Conservation (phyloP, 2,888 invertebrate species). For the Neuroscelio doddi region DNA sequence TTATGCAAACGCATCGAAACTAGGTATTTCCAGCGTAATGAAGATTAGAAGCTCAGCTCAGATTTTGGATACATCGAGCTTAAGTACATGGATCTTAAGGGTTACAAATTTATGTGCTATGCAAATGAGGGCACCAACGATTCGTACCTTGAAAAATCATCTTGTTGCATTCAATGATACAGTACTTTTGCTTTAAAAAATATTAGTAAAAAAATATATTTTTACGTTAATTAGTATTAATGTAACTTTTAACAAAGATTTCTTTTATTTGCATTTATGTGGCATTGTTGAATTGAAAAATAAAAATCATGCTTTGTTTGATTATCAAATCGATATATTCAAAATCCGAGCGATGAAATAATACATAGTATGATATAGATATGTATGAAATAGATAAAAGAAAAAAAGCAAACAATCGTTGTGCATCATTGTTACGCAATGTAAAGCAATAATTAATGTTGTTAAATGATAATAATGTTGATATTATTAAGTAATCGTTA, state of each 20-base stretch:
- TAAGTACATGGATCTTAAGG: conserved; percentile 53
- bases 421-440: conserved; percentile 8
- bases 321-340: conserved; percentile 21
- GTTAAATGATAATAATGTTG: conserved; percentile 49
- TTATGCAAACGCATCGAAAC: conserved; percentile 89
- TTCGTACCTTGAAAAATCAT: conserved; percentile 25
- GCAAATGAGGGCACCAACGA: conserved; percentile 46
- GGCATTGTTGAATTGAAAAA: no score
- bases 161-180: conserved; percentile 55
- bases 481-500: conserved; percentile 36
- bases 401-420: conserved; percentile 19
- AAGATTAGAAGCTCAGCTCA: conserved; percentile 64
- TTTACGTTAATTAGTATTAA: conserved; percentile 5
- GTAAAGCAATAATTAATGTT: conserved; percentile 41
- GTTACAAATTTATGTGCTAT: conserved; percentile 61
- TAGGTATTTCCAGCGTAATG: conserved; percentile 79
- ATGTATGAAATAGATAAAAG: conserved; percentile 6
- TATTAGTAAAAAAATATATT: not conserved
- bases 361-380: conserved; percentile 18
- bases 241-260: not conserved
- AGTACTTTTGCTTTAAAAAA: conserved; percentile 9
- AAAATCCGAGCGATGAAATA: conserved; percentile 39
- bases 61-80: conserved; percentile 63
- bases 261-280: not conserved
- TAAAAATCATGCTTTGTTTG: no score